Evolutionary conservation across 2,888 invertebrate genomes (phyloP).

Genomic region (Epicampocera succincta): DNA sequence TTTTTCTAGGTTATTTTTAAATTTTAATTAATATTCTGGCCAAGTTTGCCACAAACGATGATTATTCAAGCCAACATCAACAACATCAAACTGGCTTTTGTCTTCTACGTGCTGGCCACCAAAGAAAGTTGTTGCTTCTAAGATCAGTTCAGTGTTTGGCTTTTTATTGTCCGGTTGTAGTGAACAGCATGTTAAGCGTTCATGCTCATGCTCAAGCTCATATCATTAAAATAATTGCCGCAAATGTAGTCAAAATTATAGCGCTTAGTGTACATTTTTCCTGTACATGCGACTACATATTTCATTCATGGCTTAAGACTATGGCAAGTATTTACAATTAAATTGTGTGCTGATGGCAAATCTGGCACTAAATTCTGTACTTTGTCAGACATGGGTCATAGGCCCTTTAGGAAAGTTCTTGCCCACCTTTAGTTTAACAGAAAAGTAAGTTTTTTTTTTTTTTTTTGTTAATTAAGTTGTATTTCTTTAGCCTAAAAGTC

Average conservation of each 20-base stretch:
- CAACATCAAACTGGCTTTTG: conserved; percentile 26
- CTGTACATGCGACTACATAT: too few relatives aligned
- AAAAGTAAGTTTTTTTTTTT: too few relatives aligned
- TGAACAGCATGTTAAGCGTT: neutral
- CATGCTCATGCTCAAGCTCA: neutral
- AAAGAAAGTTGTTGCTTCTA: conserved; percentile 34
- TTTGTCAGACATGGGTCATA: too few relatives aligned
- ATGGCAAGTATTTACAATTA: too few relatives aligned
- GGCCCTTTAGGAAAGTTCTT: too few relatives aligned
- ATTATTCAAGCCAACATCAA: neutral
- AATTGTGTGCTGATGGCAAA: too few relatives aligned
- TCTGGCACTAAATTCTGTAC: too few relatives aligned
- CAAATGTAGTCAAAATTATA: neutral
- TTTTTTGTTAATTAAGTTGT: too few relatives aligned
- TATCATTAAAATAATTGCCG: neutral
- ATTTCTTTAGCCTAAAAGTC: too few relatives aligned
- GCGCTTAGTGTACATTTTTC: neutral
- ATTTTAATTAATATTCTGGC: conserved; percentile 35
- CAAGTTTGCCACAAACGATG: conserved; percentile 16
- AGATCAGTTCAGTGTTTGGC: neutral
- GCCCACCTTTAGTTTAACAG: too few relatives aligned
- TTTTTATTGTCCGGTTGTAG: neutral
- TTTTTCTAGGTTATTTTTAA: conserved; percentile 23
- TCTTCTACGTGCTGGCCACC: neutral
- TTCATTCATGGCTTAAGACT: too few relatives aligned